Evolutionary conservation across 1,140 invertebrate species (phyloP), one percentile per base, ranked within the genome.

Genomic region (Aphaenogaster floridana): DNA sequence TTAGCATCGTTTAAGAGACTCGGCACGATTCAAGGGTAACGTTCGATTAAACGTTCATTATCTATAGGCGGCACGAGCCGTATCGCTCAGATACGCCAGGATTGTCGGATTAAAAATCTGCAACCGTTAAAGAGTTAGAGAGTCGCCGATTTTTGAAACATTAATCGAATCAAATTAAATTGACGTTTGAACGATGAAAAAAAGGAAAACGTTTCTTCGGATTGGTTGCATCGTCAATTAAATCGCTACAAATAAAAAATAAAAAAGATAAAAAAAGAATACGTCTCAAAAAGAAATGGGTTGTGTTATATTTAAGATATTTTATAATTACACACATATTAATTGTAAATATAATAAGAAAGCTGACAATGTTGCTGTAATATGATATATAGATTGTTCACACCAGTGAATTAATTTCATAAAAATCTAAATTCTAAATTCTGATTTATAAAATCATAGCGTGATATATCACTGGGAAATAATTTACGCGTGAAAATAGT

Each of bases 1-100:
- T 66, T 50, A 68, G 48, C 61, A 42, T 79, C 21, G 15, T 17
- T 54, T 39, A 69, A 45, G 6, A 21, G 28, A 54, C n/a, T 52
- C 45, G 48, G 8, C 9, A 36, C 34, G 45, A 36, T 86, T 66
- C 83, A 86, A 86, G 83, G 61, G 15, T 79, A 66, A 57, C 15
- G 13, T 77, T 86, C 17, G 61, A 86, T 86, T 79, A 86, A 15
- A 57, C 48, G 36, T 79, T 66, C 61, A 79, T 86, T 66, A 79
- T 78, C 79, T 63, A 79, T 17, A 52, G 36, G 5, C 28, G 74
- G 36, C 59, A 66, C 48, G 39, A 78, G 45, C 28, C 28, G 28
- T 28, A 59, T 63, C 71, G 34, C 13, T 66, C 48, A 13, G 4
- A 17, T 9, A 2, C 17, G 34, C 17, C 39, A 68, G 1, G 8